Conservation (phyloP, 2,888 invertebrate species). For the Pollenia labialis region DNA sequence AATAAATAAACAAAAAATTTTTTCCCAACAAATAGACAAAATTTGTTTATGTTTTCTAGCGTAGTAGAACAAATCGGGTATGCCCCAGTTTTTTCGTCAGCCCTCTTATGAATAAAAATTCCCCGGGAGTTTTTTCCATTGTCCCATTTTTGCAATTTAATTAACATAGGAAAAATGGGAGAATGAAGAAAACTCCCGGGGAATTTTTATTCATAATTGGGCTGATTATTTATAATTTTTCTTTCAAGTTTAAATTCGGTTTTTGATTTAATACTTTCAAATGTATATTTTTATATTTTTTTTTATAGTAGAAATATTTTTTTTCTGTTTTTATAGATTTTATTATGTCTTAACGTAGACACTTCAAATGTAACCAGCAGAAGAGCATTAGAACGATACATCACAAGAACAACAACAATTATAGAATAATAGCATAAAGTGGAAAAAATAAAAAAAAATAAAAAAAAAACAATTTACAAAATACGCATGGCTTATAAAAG, state of each 20-base stretch:
- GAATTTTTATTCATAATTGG: too few species aligned
- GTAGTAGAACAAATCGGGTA: too few species aligned
- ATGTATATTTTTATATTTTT: background rate
- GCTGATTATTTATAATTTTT: too few species aligned
- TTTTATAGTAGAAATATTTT: slow-evolving; percentile 12
- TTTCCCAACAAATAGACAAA: too few species aligned
- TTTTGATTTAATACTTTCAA: slow-evolving; percentile 23
- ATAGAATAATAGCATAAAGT: slow-evolving; percentile 20
- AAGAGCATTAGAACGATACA: slow-evolving; percentile 63
- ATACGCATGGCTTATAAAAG: slow-evolving; percentile 70
- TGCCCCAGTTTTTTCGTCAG: background rate
- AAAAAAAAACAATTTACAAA: slow-evolving; percentile 31
- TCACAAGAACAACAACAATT: slow-evolving; percentile 40
- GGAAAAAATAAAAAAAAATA: background rate
- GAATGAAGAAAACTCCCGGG: too few species aligned
- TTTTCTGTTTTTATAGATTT: background rate
- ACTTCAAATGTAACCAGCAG: slow-evolving; percentile 42
- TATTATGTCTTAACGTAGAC: background rate
- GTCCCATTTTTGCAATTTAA: too few species aligned
- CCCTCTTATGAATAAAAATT: too few species aligned
- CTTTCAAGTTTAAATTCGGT: background rate
- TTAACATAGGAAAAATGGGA: too few species aligned
- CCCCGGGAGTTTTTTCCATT: too few species aligned
- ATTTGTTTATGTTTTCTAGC: too few species aligned
- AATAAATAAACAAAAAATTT: too few species aligned